A percentile compares a stretch with the other conserved stretches of the same genome.
These are phyloP conservation scores for Brachypalpus laphriformis DNA, from an alignment of 2,888 invertebrate species.

Conservation along the genomic window DNA sequence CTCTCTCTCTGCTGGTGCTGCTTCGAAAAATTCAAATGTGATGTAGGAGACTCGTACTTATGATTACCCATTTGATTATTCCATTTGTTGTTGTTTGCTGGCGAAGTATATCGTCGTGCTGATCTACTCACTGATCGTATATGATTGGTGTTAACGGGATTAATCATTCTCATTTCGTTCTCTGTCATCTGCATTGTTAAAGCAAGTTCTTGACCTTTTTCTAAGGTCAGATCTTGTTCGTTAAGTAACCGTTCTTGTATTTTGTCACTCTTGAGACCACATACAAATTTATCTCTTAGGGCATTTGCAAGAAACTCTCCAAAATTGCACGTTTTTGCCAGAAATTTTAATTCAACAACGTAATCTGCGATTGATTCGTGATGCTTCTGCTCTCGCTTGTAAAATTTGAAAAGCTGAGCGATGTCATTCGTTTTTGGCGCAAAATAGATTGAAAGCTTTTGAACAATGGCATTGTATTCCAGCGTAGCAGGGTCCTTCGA, in stretches of 20 bases:
- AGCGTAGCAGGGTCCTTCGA: not conserved
- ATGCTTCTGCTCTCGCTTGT: conserved; percentile 73
- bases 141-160: conserved; percentile 2
- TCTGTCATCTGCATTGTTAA: not conserved
- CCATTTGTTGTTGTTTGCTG: no score
- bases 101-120: no score
- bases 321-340: conserved; percentile 75
- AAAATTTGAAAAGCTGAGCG: conserved; percentile 76
- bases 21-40: no score
- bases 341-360: conserved; percentile 71
- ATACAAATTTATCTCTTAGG: conserved; percentile 74
- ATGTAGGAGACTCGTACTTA: no score
- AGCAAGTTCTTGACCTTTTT: not conserved
- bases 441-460: conserved; percentile 12
- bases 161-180: conserved; percentile 4
- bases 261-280: conserved; percentile 70
- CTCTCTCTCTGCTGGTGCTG: not conserved
- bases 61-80: not conserved
- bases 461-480: not conserved
- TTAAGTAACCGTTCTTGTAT: conserved; percentile 71
- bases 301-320: conserved; percentile 73
- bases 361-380: conserved; percentile 69
- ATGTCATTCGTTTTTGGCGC: conserved; percentile 67
- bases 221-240: conserved; percentile 55
- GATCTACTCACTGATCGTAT: no score